Evolutionary conservation across 2,888 invertebrate species (phyloP).

Genomic region (Ganaspis brasiliensis): DNA sequence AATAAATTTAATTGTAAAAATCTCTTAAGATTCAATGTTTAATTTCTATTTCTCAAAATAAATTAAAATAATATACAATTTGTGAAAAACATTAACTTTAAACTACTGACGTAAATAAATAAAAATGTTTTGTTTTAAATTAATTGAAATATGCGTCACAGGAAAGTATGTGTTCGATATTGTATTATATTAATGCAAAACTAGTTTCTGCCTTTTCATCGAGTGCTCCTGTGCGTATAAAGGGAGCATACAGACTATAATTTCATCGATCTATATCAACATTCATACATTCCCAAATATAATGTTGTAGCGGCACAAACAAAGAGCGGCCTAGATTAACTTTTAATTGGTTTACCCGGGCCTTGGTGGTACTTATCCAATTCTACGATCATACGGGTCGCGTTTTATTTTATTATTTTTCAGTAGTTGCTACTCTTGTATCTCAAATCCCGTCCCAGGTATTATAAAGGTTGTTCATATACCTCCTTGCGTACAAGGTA

Average conservation of each 20-base stretch:
- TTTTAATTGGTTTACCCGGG: conserved; percentile 65
- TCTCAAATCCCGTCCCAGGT: background rate
- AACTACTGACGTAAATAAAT: no score
- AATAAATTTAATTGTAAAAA: no score
- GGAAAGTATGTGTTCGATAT: conserved; percentile 9
- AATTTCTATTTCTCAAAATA: no score
- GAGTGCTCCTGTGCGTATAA: background rate
- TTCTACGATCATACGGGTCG: conserved; percentile 43
- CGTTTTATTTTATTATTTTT: conserved; percentile 53
- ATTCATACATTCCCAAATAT: conserved; percentile 42
- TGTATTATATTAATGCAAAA: conserved; percentile 20
- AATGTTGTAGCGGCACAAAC: conserved; percentile 55
- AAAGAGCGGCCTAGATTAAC: conserved; percentile 62
- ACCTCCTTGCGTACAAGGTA: conserved; percentile 2
- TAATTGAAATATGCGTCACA: conserved; percentile 25
- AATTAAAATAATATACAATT: no score
- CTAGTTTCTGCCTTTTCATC: conserved; percentile 22
- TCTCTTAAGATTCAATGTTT: no score
- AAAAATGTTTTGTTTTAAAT: background rate
- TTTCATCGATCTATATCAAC: conserved; percentile 45
- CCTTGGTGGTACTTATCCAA: conserved; percentile 62
- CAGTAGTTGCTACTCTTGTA: conserved; percentile 43
- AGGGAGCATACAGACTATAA: conserved; percentile 11
- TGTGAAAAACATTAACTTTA: no score
- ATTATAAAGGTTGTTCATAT: background rate